Evolutionary conservation across 2,888 invertebrate genomes (phyloP).

Genomic region (Gymnosoma rotundatum): DNA sequence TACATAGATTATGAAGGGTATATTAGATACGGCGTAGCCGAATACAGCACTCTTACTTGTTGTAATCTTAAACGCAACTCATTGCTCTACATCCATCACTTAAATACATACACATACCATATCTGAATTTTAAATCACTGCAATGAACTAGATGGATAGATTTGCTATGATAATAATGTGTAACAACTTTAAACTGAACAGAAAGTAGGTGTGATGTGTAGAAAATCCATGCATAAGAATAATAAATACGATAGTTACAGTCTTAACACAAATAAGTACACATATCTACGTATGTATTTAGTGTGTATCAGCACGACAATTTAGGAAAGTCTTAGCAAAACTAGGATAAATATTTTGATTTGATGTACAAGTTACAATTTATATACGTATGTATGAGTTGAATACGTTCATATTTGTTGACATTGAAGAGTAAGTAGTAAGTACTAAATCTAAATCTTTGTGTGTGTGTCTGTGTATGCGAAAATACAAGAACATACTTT

Average conservation of each 20-base stretch:
- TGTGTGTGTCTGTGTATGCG: not conserved
- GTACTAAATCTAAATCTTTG: no score
- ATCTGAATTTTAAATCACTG: not conserved
- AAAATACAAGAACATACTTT: not conserved
- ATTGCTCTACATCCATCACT: no score
- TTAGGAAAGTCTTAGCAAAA: not conserved
- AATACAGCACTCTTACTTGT: no score
- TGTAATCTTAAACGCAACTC: no score
- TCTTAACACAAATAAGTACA: not conserved
- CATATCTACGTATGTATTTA: not conserved
- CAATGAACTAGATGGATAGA: conserved; percentile 1
- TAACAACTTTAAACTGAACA: conserved; percentile 8
- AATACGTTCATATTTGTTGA: not conserved
- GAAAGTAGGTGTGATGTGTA: conserved; percentile 34
- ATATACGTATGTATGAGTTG: not conserved
- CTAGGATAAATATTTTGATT: conserved; percentile 38
- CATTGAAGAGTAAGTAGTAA: not conserved
- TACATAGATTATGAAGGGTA: no score
- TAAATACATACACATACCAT: no score
- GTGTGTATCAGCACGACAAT: not conserved
- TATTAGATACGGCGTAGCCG: no score
- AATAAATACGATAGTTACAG: not conserved
- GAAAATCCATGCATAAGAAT: not conserved
- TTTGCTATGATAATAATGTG: conserved; percentile 20
- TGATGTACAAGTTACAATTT: conserved; percentile 8